Conservation (phyloP, 2,113 vertebrate genomes). For the Mormyrus lacerda region DNA sequence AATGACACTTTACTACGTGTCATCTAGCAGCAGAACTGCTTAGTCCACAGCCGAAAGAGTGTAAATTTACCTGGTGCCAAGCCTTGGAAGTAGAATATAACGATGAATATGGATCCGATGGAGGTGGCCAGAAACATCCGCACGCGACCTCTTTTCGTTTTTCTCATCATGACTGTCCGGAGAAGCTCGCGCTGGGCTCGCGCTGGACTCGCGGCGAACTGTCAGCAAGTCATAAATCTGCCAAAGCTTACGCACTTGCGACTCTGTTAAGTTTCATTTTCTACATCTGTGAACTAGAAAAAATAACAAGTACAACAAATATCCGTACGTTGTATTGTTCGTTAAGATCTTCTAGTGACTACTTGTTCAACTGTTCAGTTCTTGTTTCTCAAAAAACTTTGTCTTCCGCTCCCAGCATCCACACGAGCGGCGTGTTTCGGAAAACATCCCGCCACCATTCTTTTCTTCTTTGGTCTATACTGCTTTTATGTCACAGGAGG, state of each 20-base stretch:
- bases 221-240: not conserved
- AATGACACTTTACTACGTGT: not conserved
- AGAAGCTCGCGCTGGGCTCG: not conserved
- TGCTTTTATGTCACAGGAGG: not conserved
- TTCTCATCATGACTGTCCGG: not conserved
- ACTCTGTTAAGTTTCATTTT: not conserved
- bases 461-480: not conserved
- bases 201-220: not conserved
- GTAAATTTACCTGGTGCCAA: not conserved
- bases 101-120: not conserved
- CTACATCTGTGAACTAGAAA: not conserved
- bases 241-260: not conserved
- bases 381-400: not conserved
- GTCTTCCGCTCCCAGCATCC: not conserved
- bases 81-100: not conserved
- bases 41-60: not conserved
- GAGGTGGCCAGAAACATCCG: not conserved
- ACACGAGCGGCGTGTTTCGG: not conserved
- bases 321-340: not conserved
- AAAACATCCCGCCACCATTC: not conserved
- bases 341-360: not conserved
- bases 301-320: not conserved
- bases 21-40: not conserved
- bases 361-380: not conserved
- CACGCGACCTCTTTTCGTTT: not conserved